Evolutionary conservation across 2,888 invertebrate species (phyloP).

Genomic region (Metalampra italica): DNA sequence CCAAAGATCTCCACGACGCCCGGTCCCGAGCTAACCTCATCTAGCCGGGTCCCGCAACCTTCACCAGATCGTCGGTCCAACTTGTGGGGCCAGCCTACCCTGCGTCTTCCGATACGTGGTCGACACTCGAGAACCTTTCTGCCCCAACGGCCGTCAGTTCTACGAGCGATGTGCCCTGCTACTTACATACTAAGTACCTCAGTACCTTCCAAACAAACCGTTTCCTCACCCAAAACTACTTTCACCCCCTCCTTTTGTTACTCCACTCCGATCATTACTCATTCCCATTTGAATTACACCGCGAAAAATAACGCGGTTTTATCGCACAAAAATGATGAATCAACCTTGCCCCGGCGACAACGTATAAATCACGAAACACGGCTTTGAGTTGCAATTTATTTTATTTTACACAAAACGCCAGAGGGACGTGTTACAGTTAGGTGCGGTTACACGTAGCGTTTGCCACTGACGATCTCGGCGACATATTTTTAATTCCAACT

Average conservation of each 20-base stretch:
- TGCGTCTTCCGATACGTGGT: too few relatives aligned
- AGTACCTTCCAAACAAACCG: not conserved
- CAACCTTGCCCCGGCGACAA: constrained; percentile 23
- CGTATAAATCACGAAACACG: constrained; percentile 37
- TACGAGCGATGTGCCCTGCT: too few relatives aligned
- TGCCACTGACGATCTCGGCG: not conserved
- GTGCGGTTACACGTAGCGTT: not conserved
- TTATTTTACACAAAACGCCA: constrained; percentile 31
- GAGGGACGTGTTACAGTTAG: constrained; percentile 14
- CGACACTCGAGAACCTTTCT: too few relatives aligned
- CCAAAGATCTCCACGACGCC: too few relatives aligned
- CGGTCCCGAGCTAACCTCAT: too few relatives aligned
- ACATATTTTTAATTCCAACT: too few relatives aligned
- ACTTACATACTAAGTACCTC: too few relatives aligned
- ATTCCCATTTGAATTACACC: constrained; percentile 35
- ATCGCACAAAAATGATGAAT: constrained; percentile 51
- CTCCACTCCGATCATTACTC: constrained; percentile 32
- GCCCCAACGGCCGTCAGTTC: too few relatives aligned
- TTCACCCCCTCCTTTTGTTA: constrained; percentile 18
- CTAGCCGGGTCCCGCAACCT: too few relatives aligned
- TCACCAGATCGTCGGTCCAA: too few relatives aligned
- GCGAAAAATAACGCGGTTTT: constrained; percentile 37
- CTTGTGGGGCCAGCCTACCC: too few relatives aligned
- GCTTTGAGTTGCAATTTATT: constrained; percentile 33
- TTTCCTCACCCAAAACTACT: constrained; percentile 1